Evolutionary conservation across 1,140 invertebrate species (phyloP).

Genomic region (Probaryconus sp.): DNA sequence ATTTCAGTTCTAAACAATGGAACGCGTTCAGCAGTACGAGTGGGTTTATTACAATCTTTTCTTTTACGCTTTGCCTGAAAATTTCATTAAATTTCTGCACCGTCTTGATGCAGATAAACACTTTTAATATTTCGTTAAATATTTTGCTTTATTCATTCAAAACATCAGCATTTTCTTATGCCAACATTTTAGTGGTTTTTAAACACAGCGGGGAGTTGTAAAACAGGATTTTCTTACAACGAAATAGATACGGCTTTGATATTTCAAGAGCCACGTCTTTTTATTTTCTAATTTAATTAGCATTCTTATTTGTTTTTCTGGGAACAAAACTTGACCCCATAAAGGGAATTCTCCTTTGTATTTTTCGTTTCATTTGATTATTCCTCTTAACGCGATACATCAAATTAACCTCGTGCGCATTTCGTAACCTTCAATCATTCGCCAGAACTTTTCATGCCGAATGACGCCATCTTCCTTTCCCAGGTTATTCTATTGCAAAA

Average conservation of each 20-base stretch:
- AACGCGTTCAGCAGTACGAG: slow-evolving; percentile 7
- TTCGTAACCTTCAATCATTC: slow-evolving; percentile 23
- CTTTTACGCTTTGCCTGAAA: neutral
- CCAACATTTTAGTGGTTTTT: neutral
- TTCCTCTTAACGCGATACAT: neutral
- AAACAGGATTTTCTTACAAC: too few relatives aligned
- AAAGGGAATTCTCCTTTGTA: too few relatives aligned
- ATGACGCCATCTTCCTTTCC: neutral
- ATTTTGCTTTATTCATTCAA: slow-evolving; percentile 1
- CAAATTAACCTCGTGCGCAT: neutral
- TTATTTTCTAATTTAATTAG: too few relatives aligned
- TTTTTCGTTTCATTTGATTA: slow-evolving; percentile 2
- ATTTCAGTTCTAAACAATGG: slow-evolving; percentile 17
- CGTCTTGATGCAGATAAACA: neutral
- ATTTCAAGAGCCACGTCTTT: too few relatives aligned
- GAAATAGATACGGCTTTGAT: too few relatives aligned
- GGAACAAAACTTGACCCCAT: too few relatives aligned
- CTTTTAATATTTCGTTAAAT: neutral
- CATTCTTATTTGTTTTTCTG: too few relatives aligned
- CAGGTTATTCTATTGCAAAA: slow-evolving; percentile 51
- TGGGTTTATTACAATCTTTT: slow-evolving; percentile 1
- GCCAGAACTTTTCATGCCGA: slow-evolving; percentile 1
- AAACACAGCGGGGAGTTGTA: too few relatives aligned
- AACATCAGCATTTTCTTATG: neutral
- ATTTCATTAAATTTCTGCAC: slow-evolving; percentile 14